Base-by-base conservation (phyloP, 2,113 vertebrate genomes). In the Lophochroa leadbeateri region DNA sequence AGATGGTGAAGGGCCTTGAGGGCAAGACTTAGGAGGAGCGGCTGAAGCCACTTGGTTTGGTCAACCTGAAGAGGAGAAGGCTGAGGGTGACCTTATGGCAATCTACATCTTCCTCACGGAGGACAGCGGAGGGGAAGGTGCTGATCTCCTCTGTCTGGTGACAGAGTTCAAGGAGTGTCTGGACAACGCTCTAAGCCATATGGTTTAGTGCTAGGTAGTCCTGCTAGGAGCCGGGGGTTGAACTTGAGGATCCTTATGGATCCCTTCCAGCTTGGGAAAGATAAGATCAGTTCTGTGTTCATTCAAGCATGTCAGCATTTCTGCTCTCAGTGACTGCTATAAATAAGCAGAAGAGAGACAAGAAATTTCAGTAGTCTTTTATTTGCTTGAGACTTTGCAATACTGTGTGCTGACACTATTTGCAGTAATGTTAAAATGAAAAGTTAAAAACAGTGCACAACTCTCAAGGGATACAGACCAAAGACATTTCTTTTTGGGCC, bases 101-200 rank as follows among this genome's bases (percentile, higher is more conserved):
- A 7, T 12, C 43, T 88, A 27, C 78, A 52, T 0, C 29, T 28
- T 71, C 21, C 25, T 71, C 11, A 27, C 5, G 7, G 57, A 1
- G 6, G 17, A 23, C 27, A 28, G 23, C 0, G 2, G 39, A 55
- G 9, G 1, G 5, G 23, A 8, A 53, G 23, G 4, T 46, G 16
- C 20, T 57, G 41, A 46, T 39, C 37, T 67, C 8, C 31, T 37
- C 27, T 49, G 4, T 21, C 31, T 57, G 49, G n/a, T 49, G 27
- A 49, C 17, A 39, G 12, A 75, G 41, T 55, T n/a, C 41, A 58
- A 39, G 17, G 5, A 9, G 17, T 19, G 12, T 60, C 39, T 78
- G 33, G 13, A 39, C 2, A 2, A 77, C 1, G 2, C 3, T 81
- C 1, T 57, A 15, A 50, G 21, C 69, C 35, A 21, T 44, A 17